Percentiles rank a stretch among this genome's conserved stretches.
Conservation (phyloP, 1,140 invertebrate genomes). For the Drosophila kurseongensis region DNA sequence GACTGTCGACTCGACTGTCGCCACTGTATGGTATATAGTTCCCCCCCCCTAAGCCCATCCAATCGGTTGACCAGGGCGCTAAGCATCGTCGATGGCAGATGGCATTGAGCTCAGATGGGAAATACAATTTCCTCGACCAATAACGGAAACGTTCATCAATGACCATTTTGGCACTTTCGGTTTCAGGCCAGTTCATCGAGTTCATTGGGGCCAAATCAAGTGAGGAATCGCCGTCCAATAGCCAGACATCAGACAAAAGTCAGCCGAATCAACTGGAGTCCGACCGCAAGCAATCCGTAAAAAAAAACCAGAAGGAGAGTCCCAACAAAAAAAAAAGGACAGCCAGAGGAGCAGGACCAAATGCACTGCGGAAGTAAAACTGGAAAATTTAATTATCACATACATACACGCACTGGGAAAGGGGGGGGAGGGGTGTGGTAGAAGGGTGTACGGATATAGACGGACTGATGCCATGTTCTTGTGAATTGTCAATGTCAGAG, state of each 20-base stretch:
- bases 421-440: not conserved
- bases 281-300: conserved; percentile 41
- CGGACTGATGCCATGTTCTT: conserved; percentile 61
- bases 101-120: conserved; percentile 39
- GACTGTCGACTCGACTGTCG: conserved; percentile 20
- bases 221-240: conserved; percentile 28
- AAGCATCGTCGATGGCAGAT: conserved; percentile 38
- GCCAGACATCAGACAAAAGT: conserved; percentile 39
- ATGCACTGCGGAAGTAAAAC: conserved; percentile 64
- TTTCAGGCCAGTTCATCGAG: conserved; percentile 62
- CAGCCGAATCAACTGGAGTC: conserved; percentile 43
- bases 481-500: conserved; percentile 73
- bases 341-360: conserved; percentile 14
- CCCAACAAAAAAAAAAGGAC: conserved; percentile 4
- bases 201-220: conserved; percentile 61
- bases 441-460: conserved; percentile 27
- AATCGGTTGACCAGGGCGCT: conserved; percentile 42
- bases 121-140: conserved; percentile 66
- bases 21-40: not conserved
- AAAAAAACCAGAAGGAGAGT: conserved; percentile 9
- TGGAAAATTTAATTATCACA: conserved; percentile 76
- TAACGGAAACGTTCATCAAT: conserved; percentile 72
- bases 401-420: conserved; percentile 27
- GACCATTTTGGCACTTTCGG: conserved; percentile 71
- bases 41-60: conserved; percentile 21